Conservation (phyloP, 37 sponge, comb jelly and placozoan genomes). For the Geodia barretti region DNA sequence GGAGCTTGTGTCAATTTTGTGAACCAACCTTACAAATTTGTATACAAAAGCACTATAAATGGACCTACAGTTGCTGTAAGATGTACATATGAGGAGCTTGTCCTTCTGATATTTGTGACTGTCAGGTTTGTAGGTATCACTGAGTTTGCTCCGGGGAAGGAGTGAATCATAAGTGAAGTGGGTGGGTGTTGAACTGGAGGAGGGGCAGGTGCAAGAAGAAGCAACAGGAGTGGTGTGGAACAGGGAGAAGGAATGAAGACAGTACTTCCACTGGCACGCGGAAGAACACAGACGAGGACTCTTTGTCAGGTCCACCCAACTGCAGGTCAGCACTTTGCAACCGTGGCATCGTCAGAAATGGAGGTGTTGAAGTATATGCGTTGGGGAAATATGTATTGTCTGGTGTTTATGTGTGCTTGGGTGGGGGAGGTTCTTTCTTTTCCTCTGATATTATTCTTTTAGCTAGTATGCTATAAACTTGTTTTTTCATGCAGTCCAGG, state of each 20-base stretch:
- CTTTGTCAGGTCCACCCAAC: slow-evolving; percentile 78
- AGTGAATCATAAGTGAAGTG: no score
- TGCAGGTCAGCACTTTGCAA: no score
- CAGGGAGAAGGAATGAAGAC: slow-evolving; percentile 24
- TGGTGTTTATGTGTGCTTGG: no score
- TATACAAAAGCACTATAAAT: neutral
- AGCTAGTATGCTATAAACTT: no score
- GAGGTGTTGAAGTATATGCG: no score
- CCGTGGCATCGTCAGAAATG: no score
- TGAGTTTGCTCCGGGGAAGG: slow-evolving; percentile 92
- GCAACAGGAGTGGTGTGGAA: no score
- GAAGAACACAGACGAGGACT: slow-evolving; percentile 88
- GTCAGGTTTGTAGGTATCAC: slow-evolving; percentile 84
- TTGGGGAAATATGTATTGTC: no score
- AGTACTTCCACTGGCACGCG: slow-evolving; percentile 87
- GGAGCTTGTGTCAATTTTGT: no score
- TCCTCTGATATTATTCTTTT: no score
- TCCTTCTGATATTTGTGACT: neutral
- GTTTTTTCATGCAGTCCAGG: no score
- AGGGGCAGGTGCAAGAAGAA: slow-evolving; percentile 91
- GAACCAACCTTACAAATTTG: neutral
- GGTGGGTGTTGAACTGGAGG: slow-evolving; percentile 92
- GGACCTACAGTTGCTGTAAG: neutral
- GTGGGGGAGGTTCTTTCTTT: no score
- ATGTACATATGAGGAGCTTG: neutral